phyloP scores from a whole-genome alignment of 2,113 vertebrate species.

The Indicator maculatus region DNA sequence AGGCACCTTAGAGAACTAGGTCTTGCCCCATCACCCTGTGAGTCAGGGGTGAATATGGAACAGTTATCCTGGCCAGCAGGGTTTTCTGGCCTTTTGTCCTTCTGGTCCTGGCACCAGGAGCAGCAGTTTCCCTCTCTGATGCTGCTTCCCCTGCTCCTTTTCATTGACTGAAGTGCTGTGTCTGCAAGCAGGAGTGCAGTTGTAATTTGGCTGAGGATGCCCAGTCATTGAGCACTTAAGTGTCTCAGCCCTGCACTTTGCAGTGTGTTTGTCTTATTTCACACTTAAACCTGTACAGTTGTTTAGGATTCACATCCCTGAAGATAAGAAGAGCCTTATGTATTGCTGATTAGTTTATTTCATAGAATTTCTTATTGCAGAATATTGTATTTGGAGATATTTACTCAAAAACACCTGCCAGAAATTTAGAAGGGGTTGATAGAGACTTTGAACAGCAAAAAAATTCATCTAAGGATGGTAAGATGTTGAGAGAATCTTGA shows the following conservation, averaged over 20 bases:
- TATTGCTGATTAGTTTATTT: not conserved
- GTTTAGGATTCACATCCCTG: not conserved
- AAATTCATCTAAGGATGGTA: not conserved
- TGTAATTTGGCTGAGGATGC: not conserved
- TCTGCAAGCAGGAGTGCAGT: not conserved
- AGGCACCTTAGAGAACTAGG: not conserved
- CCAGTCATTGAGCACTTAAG: not conserved
- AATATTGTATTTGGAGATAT: not conserved
- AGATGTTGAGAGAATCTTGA: not conserved
- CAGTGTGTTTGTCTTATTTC: not conserved
- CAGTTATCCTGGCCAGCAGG: not conserved
- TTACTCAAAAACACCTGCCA: not conserved
- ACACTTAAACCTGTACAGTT: not conserved
- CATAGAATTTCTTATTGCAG: not conserved
- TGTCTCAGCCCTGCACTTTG: not conserved
- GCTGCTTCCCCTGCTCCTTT: not conserved
- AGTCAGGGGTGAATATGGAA: not conserved
- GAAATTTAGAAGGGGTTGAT: not conserved
- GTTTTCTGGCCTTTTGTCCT: not conserved
- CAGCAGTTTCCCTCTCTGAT: not conserved
- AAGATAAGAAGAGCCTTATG: not conserved
- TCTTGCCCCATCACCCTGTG: not conserved
- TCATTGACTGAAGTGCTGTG: not conserved
- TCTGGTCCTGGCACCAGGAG: not conserved
- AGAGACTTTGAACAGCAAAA: not conserved